Conservation (phyloP, 2,113 vertebrate species). For the Zosterops lateralis region DNA sequence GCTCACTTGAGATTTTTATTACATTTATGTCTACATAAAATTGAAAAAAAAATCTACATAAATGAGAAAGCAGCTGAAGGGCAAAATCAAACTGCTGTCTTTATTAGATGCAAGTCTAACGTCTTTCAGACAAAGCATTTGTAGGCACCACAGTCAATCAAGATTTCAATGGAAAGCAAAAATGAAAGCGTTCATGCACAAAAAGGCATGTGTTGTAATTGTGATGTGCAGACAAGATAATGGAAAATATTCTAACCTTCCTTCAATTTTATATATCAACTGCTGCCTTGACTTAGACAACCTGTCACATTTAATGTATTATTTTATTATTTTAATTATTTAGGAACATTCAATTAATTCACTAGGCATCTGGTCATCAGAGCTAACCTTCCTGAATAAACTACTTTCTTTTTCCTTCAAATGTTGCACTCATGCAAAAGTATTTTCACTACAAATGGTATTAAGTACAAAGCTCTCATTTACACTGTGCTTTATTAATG, state of each 20-base stretch:
- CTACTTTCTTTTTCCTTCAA: not conserved
- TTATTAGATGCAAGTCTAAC: slow-evolving; percentile 84
- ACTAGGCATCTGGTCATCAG: slow-evolving; percentile 37
- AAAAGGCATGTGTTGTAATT: slow-evolving; percentile 86
- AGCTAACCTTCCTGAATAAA: not conserved
- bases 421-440: slow-evolving; percentile 7
- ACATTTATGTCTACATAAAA: slow-evolving; percentile 65
- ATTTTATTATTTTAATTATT: slow-evolving; percentile 74
- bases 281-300: slow-evolving; percentile 75
- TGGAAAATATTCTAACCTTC: slow-evolving; percentile 80
- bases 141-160: slow-evolving; percentile 86
- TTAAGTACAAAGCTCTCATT: slow-evolving; percentile 9
- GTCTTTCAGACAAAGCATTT: slow-evolving; percentile 84
- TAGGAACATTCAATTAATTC: slow-evolving; percentile 62
- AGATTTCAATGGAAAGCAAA: slow-evolving; percentile 83
- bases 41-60: slow-evolving; percentile 52
- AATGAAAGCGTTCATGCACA: slow-evolving; percentile 84
- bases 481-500: slow-evolving; percentile 17
- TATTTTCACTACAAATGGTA: slow-evolving; percentile 11
- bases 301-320: slow-evolving; percentile 75
- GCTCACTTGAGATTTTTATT: slow-evolving; percentile 70
- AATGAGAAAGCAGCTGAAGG: slow-evolving; percentile 74
- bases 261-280: slow-evolving; percentile 82
- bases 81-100: slow-evolving; percentile 80
- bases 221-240: slow-evolving; percentile 87